Evolutionary conservation across 1,140 invertebrate species (phyloP).

Genomic region (Lepidurus packardi): DNA sequence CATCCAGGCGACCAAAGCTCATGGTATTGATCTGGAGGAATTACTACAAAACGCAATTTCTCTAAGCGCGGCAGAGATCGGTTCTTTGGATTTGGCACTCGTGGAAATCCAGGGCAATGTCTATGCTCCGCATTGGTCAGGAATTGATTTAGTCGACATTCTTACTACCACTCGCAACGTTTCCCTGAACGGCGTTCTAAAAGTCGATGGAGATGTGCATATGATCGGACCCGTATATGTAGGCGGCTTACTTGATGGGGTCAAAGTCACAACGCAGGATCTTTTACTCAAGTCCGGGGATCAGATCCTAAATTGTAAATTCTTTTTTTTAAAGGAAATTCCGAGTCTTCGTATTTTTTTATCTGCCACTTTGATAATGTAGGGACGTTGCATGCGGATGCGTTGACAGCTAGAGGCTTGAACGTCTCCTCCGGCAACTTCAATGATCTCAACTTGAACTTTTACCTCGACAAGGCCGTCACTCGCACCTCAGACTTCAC

Average conservation of each 20-base stretch:
- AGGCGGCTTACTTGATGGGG: background rate
- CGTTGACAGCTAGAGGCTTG: background rate
- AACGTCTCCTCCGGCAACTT: background rate
- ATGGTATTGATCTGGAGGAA: background rate
- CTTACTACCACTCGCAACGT: background rate
- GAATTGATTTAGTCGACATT: background rate
- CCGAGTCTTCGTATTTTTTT: background rate
- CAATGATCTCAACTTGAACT: background rate
- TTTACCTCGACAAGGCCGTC: background rate
- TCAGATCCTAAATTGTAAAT: background rate
- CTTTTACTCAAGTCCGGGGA: conserved; percentile 5
- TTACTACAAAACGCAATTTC: background rate
- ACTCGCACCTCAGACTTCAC: background rate
- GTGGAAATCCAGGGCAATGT: background rate
- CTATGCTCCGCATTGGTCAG: background rate
- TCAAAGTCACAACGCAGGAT: background rate
- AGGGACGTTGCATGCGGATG: background rate
- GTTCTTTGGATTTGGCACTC: background rate
- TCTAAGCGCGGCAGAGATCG: background rate
- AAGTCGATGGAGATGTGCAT: background rate
- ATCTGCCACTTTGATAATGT: background rate
- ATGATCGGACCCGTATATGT: background rate
- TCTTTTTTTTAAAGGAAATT: background rate
- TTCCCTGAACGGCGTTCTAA: background rate
- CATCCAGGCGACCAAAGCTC: background rate